Evolutionary conservation across 2,113 vertebrate species (phyloP), one percentile per base, ranked within the genome.

Genomic region (Camelus bactrianus): DNA sequence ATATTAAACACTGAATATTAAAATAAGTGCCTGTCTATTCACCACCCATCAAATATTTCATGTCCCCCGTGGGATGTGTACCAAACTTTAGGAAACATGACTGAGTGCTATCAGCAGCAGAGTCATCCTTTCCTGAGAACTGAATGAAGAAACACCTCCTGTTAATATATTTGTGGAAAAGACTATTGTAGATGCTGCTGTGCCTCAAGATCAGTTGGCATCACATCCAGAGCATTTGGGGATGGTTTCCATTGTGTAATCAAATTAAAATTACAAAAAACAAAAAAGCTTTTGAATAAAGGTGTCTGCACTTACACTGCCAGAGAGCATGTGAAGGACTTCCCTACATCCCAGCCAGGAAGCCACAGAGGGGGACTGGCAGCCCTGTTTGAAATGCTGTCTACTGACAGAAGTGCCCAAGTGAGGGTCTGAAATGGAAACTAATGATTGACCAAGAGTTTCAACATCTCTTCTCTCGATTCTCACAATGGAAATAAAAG

Each of bases 381-480:
- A 38, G 48, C 48, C 28, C 54, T 87, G 13, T 79, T 50, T 62
- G 20, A 11, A 54, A 89, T 56, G 42, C 5, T 50, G n/a, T 83
- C 42, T 9, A 76, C 48, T 24, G 42, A 52, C 6, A 95, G 42
- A 50, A 42, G 64, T 70, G 75, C 4, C 58, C 69, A 85, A 30
- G 48, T 81, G 32, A 94, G 94, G 64, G 26, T 48, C 77, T 92
- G 62, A 94, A 85, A 48, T 4, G 56, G 5, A 84, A 97, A 89
- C 22, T 48, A 96, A 72, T 87, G 42, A 93, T 19, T 95, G 62
- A 77, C 67, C 32, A 84, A 80, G 67, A 83, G 94, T 82, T 76
- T 84, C 86, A 60, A n/a, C 82, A 83, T 17, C 24, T 64, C 17
- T 88, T 87, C 77, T 81, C 46, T 52, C 75, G 60, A 81, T 52